phyloP scores from a whole-genome alignment of 2,113 vertebrate species.

The Psettodes erumei region DNA sequence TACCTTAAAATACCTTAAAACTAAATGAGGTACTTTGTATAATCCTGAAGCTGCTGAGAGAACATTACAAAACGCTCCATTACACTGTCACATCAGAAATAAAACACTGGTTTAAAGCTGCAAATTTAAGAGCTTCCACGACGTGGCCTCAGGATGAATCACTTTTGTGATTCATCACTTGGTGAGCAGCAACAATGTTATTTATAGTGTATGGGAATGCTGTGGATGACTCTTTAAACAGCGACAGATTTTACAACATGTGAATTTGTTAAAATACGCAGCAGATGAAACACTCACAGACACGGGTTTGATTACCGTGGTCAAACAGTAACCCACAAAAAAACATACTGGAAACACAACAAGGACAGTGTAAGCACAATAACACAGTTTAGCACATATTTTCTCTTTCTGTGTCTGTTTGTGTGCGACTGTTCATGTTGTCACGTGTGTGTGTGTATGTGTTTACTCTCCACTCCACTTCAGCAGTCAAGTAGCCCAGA shows the following conservation, averaged over 20 bases:
- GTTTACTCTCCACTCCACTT: slow-evolving; percentile 33
- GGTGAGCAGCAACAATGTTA: slow-evolving; percentile 24
- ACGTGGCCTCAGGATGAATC: slow-evolving; percentile 53
- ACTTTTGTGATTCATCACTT: slow-evolving; percentile 60
- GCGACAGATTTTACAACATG: slow-evolving; percentile 33
- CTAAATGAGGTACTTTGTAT: neutral
- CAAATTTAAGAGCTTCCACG: slow-evolving; percentile 37
- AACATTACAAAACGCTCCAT: neutral
- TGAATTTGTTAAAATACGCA: slow-evolving; percentile 16
- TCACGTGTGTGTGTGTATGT: slow-evolving; percentile 23
- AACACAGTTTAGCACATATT: slow-evolving; percentile 14
- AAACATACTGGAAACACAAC: slow-evolving; percentile 5
- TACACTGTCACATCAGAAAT: neutral
- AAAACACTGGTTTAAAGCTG: slow-evolving; percentile 24
- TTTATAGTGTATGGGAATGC: slow-evolving; percentile 55
- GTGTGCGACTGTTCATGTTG: slow-evolving; percentile 20
- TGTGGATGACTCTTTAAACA: slow-evolving; percentile 40
- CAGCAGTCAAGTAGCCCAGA: slow-evolving; percentile 5
- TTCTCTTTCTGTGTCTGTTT: slow-evolving; percentile 8
- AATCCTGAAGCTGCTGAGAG: neutral
- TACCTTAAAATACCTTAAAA: neutral
- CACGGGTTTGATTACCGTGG: slow-evolving; percentile 38
- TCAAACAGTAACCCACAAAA: slow-evolving; percentile 14
- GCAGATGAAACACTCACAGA: slow-evolving; percentile 29
- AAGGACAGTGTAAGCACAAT: neutral